Percentiles rank a stretch among this genome's conserved stretches.
phyloP scores from a whole-genome alignment of 1,140 invertebrate genomes.

The Lordiphosa collinella region DNA sequence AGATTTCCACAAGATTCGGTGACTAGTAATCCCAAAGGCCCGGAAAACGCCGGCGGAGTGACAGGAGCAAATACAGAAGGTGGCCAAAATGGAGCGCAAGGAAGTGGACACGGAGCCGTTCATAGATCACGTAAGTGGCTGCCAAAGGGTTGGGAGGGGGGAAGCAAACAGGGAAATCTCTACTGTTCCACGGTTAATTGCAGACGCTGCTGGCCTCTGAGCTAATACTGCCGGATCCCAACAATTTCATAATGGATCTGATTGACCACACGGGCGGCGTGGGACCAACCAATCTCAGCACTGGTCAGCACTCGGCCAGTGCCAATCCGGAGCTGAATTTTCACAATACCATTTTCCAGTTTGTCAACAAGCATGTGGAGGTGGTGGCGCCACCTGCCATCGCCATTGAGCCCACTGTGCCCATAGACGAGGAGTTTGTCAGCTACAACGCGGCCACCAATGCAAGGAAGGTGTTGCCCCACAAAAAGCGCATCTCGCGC shows the following conservation, averaged over 20 bases:
- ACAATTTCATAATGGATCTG: slow-evolving; percentile 65
- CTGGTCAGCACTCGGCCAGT: slow-evolving; percentile 7
- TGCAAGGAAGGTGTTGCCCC: slow-evolving; percentile 79
- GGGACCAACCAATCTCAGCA: slow-evolving; percentile 56
- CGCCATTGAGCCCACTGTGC: slow-evolving; percentile 57
- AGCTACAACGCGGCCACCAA: slow-evolving; percentile 43
- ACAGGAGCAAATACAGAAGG: too few species aligned
- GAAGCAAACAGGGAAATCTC: too few species aligned
- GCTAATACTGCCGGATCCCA: slow-evolving; percentile 42
- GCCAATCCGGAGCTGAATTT: slow-evolving; percentile 56
- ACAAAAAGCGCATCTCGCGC: slow-evolving; percentile 82
- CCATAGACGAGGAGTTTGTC: slow-evolving; percentile 60
- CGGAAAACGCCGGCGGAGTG: too few species aligned
- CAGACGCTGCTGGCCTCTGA: slow-evolving; percentile 61
- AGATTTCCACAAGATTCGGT: too few species aligned
- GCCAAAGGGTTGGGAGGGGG: fast-evolving
- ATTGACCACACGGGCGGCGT: slow-evolving; percentile 52
- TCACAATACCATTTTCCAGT: slow-evolving; percentile 63
- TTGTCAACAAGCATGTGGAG: slow-evolving; percentile 56
- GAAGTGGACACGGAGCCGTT: slow-evolving; percentile 65
- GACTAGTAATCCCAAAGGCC: too few species aligned
- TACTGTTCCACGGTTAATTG: too few species aligned
- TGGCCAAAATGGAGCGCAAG: slow-evolving; percentile 61
- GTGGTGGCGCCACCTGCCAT: slow-evolving; percentile 32
- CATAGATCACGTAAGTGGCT: slow-evolving; percentile 65